phyloP scores from a whole-genome alignment of 2,113 vertebrate species.

The Tylochromis polylepis region DNA sequence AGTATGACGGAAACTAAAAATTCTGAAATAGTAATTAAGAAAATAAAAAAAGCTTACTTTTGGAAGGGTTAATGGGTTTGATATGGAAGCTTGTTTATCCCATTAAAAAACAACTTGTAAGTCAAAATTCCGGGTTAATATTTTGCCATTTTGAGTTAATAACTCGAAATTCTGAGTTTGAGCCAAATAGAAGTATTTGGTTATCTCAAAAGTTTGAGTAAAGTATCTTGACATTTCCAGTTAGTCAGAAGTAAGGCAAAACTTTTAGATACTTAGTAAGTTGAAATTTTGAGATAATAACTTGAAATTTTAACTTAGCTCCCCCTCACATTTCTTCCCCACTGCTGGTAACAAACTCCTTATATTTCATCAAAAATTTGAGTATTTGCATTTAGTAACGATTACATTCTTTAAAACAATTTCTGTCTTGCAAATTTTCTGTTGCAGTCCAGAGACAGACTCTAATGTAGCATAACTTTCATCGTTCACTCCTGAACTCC shows the following conservation, averaged over 20 bases:
- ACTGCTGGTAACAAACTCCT: neutral
- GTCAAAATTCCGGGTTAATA: neutral
- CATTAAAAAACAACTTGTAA: neutral
- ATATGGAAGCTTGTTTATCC: neutral
- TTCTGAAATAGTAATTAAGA: neutral
- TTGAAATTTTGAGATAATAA: neutral
- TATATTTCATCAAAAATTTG: neutral
- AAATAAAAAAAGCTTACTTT: neutral
- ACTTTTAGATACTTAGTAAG: neutral
- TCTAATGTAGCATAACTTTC: too few species aligned
- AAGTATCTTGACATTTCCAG: neutral
- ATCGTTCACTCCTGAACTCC: too few species aligned
- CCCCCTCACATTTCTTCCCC: neutral
- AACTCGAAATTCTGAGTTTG: too few species aligned
- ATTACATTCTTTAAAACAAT: neutral
- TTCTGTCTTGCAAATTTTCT: neutral
- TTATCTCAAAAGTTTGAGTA: neutral
- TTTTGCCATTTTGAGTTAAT: neutral
- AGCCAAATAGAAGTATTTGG: neutral
- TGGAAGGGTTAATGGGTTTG: neutral
- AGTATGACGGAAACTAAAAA: neutral
- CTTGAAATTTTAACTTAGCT: neutral
- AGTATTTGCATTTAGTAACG: neutral
- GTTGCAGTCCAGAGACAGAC: too few species aligned
- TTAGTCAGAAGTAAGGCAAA: neutral